Conservation (phyloP, 2,888 invertebrate species). For the Plagodis pulveraria region DNA sequence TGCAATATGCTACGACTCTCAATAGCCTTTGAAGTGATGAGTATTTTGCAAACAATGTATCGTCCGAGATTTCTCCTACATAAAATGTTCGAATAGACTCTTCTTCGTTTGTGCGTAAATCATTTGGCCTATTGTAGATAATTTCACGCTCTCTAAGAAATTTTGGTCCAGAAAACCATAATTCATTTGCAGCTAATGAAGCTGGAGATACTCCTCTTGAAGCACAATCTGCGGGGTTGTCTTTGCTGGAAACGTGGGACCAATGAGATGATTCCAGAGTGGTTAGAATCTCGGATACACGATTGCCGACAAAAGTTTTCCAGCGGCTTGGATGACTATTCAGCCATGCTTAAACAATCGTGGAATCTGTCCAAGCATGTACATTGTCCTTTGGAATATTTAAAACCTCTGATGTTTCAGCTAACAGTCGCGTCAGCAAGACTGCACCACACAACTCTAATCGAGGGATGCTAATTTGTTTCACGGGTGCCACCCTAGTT, state of each 20-base stretch:
- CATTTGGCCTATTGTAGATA: background rate
- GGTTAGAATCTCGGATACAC: background rate
- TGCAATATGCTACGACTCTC: background rate
- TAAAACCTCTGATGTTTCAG: background rate
- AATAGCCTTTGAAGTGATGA: background rate
- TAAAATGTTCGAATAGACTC: background rate
- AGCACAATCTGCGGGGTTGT: background rate
- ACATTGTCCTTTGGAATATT: background rate
- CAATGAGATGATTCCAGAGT: background rate
- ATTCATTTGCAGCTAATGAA: background rate
- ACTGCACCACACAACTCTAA: background rate
- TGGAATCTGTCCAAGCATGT: background rate
- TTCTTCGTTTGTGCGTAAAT: background rate
- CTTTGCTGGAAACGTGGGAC: background rate
- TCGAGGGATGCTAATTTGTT: background rate
- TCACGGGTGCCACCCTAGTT: background rate
- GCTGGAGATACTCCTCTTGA: background rate
- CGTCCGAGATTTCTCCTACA: background rate
- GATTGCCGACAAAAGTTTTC: background rate
- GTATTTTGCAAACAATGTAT: background rate
- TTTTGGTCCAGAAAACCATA: background rate
- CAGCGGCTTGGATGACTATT: background rate
- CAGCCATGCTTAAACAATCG: background rate
- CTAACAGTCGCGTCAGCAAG: background rate
- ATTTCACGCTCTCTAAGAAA: background rate